Conservation (phyloP, 2,797 vertebrate species). For the Chanos chanos region DNA sequence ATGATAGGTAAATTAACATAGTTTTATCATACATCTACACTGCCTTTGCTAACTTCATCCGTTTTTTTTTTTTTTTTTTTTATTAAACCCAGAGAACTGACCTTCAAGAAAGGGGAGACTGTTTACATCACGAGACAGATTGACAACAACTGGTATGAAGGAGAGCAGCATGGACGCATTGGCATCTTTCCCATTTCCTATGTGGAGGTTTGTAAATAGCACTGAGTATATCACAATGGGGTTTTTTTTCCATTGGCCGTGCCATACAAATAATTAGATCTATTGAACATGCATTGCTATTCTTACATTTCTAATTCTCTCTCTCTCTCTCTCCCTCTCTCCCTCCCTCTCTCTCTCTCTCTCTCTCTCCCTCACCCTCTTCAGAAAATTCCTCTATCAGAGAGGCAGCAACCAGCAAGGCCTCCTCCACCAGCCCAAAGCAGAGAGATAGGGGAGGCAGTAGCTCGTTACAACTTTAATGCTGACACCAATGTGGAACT, state of each 20-base stretch:
- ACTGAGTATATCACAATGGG: not conserved
- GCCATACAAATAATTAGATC: not conserved
- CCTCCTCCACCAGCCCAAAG: slow-evolving; percentile 80
- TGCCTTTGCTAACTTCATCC: not conserved
- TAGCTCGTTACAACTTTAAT: slow-evolving; percentile 84
- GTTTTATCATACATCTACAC: not conserved
- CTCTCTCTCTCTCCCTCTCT: too few species aligned
- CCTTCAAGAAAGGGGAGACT: slow-evolving; percentile 83
- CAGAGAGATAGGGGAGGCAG: slow-evolving; percentile 82
- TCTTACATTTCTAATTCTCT: not conserved
- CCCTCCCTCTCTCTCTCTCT: too few species aligned
- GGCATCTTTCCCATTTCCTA: slow-evolving; percentile 87
- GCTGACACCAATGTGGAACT: slow-evolving; percentile 86
- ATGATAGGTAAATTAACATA: too few species aligned
- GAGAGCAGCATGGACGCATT: slow-evolving; percentile 75
- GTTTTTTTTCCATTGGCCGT: not conserved
- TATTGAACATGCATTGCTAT: not conserved
- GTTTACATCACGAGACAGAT: slow-evolving; percentile 84
- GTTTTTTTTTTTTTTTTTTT: not conserved
- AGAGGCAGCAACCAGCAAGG: slow-evolving; percentile 77
- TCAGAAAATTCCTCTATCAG: slow-evolving; percentile 75
- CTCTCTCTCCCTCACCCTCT: too few species aligned
- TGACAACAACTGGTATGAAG: slow-evolving; percentile 88
- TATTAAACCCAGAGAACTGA: slow-evolving; percentile 77
- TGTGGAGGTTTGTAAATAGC: slow-evolving; percentile 71